Evolutionary conservation across 2,888 invertebrate genomes (phyloP).

Genomic region (Leptinotarsa haldemani): DNA sequence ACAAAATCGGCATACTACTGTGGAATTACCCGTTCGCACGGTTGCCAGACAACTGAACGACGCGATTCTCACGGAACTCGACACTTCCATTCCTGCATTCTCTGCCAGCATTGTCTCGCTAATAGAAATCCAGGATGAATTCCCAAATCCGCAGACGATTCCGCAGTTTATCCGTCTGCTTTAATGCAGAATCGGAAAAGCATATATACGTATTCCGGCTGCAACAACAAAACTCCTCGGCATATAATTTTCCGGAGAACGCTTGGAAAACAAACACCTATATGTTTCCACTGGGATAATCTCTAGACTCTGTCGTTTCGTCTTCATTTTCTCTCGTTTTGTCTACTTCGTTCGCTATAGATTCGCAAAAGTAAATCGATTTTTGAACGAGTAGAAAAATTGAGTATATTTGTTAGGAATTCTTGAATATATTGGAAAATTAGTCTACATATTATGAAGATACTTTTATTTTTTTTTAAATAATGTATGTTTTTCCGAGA

Average conservation of each 20-base stretch:
- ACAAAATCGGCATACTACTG: background rate
- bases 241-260: conserved; percentile 8
- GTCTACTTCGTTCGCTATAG: background rate
- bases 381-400: too few relatives aligned
- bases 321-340: background rate
- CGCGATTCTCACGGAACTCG: background rate
- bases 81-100: conserved; percentile 7
- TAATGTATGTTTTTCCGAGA: too few relatives aligned
- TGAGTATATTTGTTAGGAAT: too few relatives aligned
- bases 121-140: conserved; percentile 14
- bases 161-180: conserved; percentile 11
- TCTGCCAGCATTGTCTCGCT: conserved; percentile 7
- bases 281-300: conserved; percentile 10
- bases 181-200: conserved; percentile 3
- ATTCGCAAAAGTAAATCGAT: too few relatives aligned
- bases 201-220: conserved; percentile 3
- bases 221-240: background rate
- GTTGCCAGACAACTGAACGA: background rate
- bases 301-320: background rate
- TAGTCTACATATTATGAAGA: too few relatives aligned
- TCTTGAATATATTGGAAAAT: too few relatives aligned
- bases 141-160: conserved; percentile 11
- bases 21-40: background rate
- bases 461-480: too few relatives aligned
- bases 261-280: conserved; percentile 7